Base-by-base conservation (phyloP, 2,113 vertebrate genomes). In the Gavia stellata region DNA sequence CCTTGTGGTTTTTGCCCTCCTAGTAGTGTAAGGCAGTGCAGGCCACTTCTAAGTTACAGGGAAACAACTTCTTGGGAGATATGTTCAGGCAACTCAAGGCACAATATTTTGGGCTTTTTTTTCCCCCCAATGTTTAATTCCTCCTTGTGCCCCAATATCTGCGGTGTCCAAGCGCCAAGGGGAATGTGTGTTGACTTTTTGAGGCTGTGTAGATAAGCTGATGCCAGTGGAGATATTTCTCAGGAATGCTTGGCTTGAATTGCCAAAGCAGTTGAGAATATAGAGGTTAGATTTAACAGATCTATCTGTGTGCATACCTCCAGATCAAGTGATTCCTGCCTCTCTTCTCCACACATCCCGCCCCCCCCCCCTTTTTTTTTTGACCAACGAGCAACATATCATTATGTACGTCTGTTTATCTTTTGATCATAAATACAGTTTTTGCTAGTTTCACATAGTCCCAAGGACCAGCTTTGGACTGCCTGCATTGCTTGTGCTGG, bases 351-450 rank as follows among this genome's bases (percentile, higher is more conserved):
- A 21, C 42, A 21, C 10, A 17, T 58, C 15, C 21, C 17, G 9
- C 13, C 3, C 14, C 12, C 10, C 5, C 24, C n/a, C 26, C 11
- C 33, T 49, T 24, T 8, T 40, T 38, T 59, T 83, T 52, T 61
- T 19, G 8, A 11, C 14, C 4, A 19, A 4, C 50, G 10, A 45
- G 14, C 19, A 14, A 17, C 4, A 0, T n/a, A 7, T 15, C 7
- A 18, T 75, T 62, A 33, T 12, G 12, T 25, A 14, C 73, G 86
- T 81, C n/a, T 34, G 0, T 70, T 65, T 28, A 19, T 65, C 7
- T 86, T 88, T 79, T 79, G 71, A 36, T 80, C 11, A 68, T 44
- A 38, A 66, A 3, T 52, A 13, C 13, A n/a, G 5, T 28, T 86
- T 52, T 36, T 74, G 12, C 11, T 81, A 17, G 7, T 17, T 86